Conservation (phyloP, 2,888 invertebrate genomes). For the Halictus ligatus region DNA sequence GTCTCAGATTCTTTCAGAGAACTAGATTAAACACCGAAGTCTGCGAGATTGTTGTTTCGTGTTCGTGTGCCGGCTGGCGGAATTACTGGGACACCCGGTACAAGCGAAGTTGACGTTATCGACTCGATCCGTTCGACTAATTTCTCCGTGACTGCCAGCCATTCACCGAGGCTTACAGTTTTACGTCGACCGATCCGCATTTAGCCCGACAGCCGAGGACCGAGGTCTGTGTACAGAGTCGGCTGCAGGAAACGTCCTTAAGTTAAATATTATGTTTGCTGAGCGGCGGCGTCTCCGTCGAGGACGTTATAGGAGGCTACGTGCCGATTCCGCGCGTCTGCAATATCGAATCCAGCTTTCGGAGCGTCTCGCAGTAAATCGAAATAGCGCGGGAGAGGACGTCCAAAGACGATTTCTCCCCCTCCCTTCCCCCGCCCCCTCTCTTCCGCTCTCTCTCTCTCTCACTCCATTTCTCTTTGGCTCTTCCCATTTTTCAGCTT, state of each 20-base stretch:
- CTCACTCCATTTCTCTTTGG: background rate
- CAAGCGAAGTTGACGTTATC: background rate
- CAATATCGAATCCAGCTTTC: conserved; percentile 62
- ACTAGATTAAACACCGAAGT: too few relatives aligned
- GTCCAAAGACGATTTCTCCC: conserved; percentile 51
- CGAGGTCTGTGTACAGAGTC: conserved; percentile 16
- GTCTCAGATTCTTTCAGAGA: too few relatives aligned
- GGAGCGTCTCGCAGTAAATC: conserved; percentile 48
- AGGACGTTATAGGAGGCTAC: conserved; percentile 46
- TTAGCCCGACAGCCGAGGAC: conserved; percentile 18
- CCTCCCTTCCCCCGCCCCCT: conserved; percentile 27
- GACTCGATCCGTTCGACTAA: background rate
- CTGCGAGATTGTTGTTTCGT: too few relatives aligned
- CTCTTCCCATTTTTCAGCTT: background rate
- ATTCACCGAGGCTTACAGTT: conserved; percentile 12
- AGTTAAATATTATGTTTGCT: conserved; percentile 72
- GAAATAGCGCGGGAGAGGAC: conserved; percentile 36
- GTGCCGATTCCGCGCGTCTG: conserved; percentile 59
- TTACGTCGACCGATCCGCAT: conserved; percentile 31
- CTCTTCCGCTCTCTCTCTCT: background rate
- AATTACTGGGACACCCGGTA: background rate
- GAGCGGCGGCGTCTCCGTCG: conserved; percentile 56
- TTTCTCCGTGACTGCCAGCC: background rate
- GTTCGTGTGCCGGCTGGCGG: too few relatives aligned
- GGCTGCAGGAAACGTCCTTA: conserved; percentile 52